Evolutionary conservation across 2,797 vertebrate genomes (phyloP), one percentile per base, ranked within the genome.

Genomic region (Notoglanidium macrostoma): DNA sequence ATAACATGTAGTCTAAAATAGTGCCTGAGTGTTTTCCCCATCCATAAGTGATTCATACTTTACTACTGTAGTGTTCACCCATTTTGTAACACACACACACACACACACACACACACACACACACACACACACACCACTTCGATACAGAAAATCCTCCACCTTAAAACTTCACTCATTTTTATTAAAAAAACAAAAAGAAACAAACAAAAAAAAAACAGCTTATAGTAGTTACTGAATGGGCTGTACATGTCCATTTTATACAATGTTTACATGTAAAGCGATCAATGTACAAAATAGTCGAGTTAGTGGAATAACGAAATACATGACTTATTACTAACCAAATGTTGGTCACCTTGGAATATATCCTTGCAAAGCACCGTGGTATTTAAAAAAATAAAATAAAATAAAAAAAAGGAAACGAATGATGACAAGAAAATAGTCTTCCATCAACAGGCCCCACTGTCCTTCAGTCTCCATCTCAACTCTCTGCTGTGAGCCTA

Each of bases 261-360:
- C 95, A 96, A 95, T 95, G 90, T 92, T 92, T 95, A 97, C 95
- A 97, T 96, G 96, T 96, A 96, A 97, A 97, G 96, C 96, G 95
- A 93, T 97, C 96, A 96, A 96, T 94, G 96, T 96, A 97, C 93
- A 96, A 96, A 96, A 94, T 63, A 91, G 88, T 93, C 81, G 76
- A 93, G 92, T 94, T 93, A 96, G 92, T 93, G 95, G 94, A 94
- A 95, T 93, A 85, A 78, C 46, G 29, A 85, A 78, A 85, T 89
- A 92, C 94, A 94, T 91, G 90, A 91, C 89, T 89, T 76, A 90
- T 85, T 89, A 94, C 90, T 94, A 97, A 96, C 96, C 96, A 97
- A 97, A 97, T 96, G 96, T 97, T 97, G 97, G 97, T 94, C 95
- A 94, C 96, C 95, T 96, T 67, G 95, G 95, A 96, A 96, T 96